Base-by-base conservation (phyloP, 2,888 invertebrate species). In the Trichopoda pennipes region DNA sequence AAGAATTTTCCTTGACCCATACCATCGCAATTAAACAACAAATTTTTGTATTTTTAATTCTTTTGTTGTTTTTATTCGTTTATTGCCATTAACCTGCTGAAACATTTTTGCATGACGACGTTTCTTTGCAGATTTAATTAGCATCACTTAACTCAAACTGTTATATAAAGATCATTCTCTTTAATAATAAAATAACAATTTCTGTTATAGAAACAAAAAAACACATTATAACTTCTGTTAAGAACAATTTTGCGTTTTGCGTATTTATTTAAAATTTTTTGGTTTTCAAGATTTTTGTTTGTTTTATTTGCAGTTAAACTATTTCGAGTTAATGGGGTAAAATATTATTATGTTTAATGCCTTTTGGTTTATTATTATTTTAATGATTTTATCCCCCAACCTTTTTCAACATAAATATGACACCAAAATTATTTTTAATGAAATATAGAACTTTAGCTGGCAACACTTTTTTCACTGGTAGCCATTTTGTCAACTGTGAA, bases 1-100 rank as follows among this genome's bases (percentile, higher is more conserved):
- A 88, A 87, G 76, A 84, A 84, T 87, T 89, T 84, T 85, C 89
- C 89, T 89, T 89, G 89, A 89, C 89, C 89, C 85, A 85, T 83
- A 83, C 78, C 80, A 38, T 60, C 60, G 68, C 74, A 69, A 73
- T 53, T 23, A 72, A 21, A 28, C 28, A 38, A 38, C 38, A 12
- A 38, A 10, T 10, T 38, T 38, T 12, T 38, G 9, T 38, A 60
- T 35, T 64, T 35, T 42, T 69, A 9, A 14, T 23, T 14, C 56
- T 81, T 17, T 58, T 58, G n/a, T 21, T 56, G 17, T 32, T 69
- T 38, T 63, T 70, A 49, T 28, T 1, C 7, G 2, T 49, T 51
- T 53, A 61, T 61, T 63, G 53, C 9, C 44, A 74, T 80, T 80
- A 76, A 80, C 76, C 72, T 76, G 66, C 68, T 76, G 72, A 14